phyloP scores from a whole-genome alignment of 1,140 invertebrate genomes.

The Drosophila dunni region DNA sequence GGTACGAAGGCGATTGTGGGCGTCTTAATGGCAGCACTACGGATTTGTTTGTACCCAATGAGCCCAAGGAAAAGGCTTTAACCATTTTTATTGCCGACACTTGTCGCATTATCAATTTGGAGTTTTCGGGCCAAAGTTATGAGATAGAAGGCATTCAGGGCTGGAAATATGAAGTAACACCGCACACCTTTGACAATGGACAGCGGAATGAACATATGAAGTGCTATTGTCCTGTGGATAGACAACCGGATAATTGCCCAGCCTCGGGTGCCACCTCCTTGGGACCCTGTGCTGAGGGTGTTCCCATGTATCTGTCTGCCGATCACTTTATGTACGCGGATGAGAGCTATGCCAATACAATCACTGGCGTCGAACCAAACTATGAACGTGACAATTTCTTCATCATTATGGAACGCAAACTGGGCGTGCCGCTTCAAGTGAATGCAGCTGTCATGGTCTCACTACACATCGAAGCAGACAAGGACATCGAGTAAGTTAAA shows the following conservation, averaged over 20 bases:
- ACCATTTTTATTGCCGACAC: constrained; percentile 89
- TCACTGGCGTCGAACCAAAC: constrained; percentile 90
- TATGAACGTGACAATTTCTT: constrained; percentile 89
- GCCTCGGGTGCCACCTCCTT: constrained; percentile 87
- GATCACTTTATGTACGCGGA: constrained; percentile 95
- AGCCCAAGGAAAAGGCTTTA: constrained; percentile 86
- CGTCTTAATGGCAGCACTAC: constrained; percentile 89
- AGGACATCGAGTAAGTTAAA: constrained; percentile 86
- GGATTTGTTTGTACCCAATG: constrained; percentile 90
- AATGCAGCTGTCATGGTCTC: constrained; percentile 90
- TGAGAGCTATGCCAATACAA: constrained; percentile 86
- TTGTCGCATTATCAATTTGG: constrained; percentile 87
- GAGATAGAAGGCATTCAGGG: constrained; percentile 86
- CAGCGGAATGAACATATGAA: constrained; percentile 86
- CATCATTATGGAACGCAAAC: constrained; percentile 89
- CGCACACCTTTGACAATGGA: constrained; percentile 89
- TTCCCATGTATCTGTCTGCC: constrained; percentile 92
- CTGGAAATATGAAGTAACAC: constrained; percentile 86
- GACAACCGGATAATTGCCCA: constrained; percentile 84
- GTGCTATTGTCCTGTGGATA: constrained; percentile 85
- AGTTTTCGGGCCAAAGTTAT: constrained; percentile 73
- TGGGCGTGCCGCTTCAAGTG: constrained; percentile 89
- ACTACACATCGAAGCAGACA: constrained; percentile 87
- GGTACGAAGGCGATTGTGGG: constrained; percentile 88
- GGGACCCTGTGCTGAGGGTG: constrained; percentile 88